phyloP scores from a whole-genome alignment of 2,113 vertebrate genomes.

The Edolisoma coerulescens region DNA sequence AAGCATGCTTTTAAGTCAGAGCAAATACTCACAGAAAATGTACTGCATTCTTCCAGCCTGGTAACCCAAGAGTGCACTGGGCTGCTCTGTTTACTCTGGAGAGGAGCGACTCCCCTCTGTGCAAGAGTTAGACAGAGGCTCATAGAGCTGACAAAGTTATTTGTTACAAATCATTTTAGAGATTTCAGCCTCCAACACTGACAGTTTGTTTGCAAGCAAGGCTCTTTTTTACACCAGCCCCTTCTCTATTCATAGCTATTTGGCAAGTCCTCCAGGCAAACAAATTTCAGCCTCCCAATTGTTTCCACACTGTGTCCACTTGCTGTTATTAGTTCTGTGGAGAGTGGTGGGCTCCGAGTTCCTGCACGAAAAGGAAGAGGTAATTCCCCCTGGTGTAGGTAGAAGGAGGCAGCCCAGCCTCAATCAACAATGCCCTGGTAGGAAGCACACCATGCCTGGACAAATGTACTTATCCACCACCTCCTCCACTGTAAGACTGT shows the following conservation, averaged over 20 bases:
- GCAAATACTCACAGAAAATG: neutral
- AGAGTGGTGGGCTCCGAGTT: neutral
- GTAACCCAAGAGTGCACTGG: neutral
- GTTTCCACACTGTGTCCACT: neutral
- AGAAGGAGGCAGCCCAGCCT: neutral
- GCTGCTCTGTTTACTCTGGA: constrained; percentile 11
- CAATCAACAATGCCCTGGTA: neutral
- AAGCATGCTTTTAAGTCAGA: neutral
- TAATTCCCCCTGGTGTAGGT: neutral
- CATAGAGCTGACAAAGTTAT: neutral
- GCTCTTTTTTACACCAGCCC: neutral
- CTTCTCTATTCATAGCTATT: neutral
- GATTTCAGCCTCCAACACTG: neutral
- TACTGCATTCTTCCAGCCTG: neutral
- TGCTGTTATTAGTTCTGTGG: neutral
- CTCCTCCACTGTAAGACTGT: neutral
- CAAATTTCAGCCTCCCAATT: neutral
- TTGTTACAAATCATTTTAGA: neutral
- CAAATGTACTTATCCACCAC: neutral
- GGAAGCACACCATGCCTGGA: neutral
- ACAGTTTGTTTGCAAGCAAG: neutral
- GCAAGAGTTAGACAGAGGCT: neutral
- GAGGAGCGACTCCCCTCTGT: neutral
- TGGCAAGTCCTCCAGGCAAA: neutral
- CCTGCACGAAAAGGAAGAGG: neutral